A percentile compares a stretch with the other conserved stretches of the same genome.
Conservation (phyloP, 35 echinoderm and acorn worm species). For the Strongylocentrotus purpuratus region DNA sequence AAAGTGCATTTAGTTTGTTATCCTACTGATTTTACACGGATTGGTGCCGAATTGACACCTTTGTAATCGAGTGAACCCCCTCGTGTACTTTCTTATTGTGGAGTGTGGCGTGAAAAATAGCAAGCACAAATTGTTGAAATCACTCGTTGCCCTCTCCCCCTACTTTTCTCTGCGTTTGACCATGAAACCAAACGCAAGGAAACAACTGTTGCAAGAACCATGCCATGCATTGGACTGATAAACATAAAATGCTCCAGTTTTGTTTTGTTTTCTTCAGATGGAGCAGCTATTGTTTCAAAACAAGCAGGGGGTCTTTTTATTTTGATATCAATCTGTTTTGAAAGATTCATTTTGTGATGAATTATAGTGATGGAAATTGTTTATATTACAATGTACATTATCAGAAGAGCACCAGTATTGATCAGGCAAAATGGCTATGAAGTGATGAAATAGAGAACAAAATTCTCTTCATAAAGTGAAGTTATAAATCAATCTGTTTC, state of each 20-base stretch:
- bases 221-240: background rate
- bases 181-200: background rate
- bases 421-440: too few relatives aligned
- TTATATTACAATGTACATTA: too few relatives aligned
- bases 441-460: too few relatives aligned
- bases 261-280: background rate
- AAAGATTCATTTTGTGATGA: too few relatives aligned
- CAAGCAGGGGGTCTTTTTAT: background rate
- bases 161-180: background rate
- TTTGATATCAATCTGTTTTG: background rate
- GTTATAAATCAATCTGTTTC: too few relatives aligned
- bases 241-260: background rate
- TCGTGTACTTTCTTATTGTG: background rate
- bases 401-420: too few relatives aligned
- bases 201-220: background rate
- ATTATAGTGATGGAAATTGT: too few relatives aligned
- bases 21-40: background rate
- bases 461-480: too few relatives aligned
- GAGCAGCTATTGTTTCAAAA: background rate
- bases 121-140: background rate
- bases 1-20: constrained; percentile 19
- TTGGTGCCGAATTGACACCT: background rate
- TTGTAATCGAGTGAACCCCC: background rate
- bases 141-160: background rate
- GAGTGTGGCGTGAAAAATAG: background rate